Evolutionary conservation across 2,797 vertebrate species (phyloP).

Genomic region (Eidolon dupreanum): DNA sequence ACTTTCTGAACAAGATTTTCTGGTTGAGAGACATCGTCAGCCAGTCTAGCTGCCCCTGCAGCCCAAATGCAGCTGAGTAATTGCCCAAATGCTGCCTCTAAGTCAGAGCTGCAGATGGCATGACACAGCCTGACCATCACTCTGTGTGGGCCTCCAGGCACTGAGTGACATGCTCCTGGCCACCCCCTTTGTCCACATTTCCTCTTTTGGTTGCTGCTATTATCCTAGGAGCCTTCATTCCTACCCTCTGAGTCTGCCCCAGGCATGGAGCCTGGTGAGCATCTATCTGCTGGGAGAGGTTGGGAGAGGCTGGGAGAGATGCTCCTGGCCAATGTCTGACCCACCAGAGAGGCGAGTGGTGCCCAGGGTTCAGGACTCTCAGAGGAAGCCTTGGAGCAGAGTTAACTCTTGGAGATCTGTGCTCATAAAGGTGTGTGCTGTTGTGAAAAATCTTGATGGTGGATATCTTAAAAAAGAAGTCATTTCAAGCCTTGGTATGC

Average conservation of each 20-base stretch:
- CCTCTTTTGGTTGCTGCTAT: constrained; percentile 59
- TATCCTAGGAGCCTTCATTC: background rate
- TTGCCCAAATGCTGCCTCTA: background rate
- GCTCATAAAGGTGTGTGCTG: background rate
- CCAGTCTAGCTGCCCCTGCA: background rate
- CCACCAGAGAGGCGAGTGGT: background rate
- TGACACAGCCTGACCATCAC: background rate
- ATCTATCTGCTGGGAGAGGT: background rate
- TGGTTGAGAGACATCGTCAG: background rate
- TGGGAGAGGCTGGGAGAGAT: background rate
- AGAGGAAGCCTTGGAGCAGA: background rate
- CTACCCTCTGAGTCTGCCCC: constrained; percentile 36
- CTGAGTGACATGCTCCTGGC: background rate
- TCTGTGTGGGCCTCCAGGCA: background rate
- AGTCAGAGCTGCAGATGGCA: background rate
- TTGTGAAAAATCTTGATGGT: background rate
- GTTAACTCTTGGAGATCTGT: background rate
- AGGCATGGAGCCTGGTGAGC: background rate
- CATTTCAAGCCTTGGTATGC: background rate
- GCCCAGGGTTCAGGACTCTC: background rate
- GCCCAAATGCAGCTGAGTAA: background rate
- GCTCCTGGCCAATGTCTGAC: background rate
- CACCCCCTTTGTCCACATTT: background rate
- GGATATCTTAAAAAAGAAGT: background rate
- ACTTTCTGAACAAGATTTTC: constrained; percentile 14